Evolutionary conservation across 2,113 vertebrate species (phyloP).

Genomic region (Tragelaphus buxtoni): DNA sequence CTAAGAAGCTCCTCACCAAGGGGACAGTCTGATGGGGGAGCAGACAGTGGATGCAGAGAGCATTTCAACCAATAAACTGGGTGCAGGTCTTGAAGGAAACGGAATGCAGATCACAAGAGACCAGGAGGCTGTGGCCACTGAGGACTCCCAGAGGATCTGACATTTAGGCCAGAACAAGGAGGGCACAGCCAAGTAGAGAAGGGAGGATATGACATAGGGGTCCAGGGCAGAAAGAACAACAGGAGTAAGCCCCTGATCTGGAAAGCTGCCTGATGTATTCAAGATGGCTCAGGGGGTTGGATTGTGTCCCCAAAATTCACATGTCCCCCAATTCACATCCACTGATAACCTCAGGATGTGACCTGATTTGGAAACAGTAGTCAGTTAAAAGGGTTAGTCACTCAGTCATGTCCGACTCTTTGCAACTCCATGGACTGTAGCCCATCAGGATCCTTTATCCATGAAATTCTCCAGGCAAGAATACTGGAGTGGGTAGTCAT

Average conservation of each 20-base stretch:
- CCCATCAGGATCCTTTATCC: background rate
- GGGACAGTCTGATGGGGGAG: background rate
- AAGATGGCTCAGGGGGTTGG: background rate
- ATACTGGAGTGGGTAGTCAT: background rate
- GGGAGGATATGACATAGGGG: accelerated
- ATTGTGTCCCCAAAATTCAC: background rate
- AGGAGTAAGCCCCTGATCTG: background rate
- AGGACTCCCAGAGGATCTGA: no score
- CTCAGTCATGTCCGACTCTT: background rate
- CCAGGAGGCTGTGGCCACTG: background rate
- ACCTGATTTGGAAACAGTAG: background rate
- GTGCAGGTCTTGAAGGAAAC: no score
- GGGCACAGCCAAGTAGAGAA: no score
- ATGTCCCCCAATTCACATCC: background rate
- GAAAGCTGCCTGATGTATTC: background rate
- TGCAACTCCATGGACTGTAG: background rate
- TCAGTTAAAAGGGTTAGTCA: background rate
- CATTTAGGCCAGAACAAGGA: background rate
- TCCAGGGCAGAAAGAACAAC: background rate
- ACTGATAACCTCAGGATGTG: background rate
- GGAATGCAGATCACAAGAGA: background rate
- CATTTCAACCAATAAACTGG: no score
- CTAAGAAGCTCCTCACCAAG: background rate
- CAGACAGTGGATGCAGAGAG: background rate
- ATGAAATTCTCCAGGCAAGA: background rate